phyloP scores from a whole-genome alignment of 2,888 invertebrate species.

The Xanthia togata region DNA sequence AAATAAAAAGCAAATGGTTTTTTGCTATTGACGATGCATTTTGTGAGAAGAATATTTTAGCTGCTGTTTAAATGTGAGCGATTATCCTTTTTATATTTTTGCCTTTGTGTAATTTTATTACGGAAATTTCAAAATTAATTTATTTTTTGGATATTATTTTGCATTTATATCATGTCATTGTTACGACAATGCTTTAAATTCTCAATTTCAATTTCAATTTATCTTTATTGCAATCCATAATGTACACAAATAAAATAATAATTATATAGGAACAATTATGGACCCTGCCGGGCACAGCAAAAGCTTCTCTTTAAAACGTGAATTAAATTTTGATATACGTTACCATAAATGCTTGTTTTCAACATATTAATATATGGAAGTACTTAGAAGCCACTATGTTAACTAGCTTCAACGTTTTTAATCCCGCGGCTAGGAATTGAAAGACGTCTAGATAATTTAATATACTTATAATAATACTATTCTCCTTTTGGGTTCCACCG shows the following conservation, averaged over 20 bases:
- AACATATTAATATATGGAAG: not conserved
- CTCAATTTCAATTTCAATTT: too few relatives aligned
- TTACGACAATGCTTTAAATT: not conserved
- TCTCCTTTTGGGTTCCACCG: not conserved
- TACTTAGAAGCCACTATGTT: not conserved
- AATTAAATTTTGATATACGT: not conserved
- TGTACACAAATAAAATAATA: too few relatives aligned
- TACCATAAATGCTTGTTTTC: not conserved
- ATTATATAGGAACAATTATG: too few relatives aligned
- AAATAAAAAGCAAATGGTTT: constrained; percentile 63
- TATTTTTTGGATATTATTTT: not conserved
- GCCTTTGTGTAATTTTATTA: too few relatives aligned
- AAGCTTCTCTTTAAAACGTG: not conserved
- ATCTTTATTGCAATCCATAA: too few relatives aligned
- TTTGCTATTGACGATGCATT: constrained; percentile 61
- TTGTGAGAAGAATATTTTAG: constrained; percentile 37
- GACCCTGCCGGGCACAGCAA: too few relatives aligned
- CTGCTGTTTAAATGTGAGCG: constrained; percentile 25
- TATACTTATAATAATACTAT: not conserved
- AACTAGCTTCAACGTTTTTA: not conserved
- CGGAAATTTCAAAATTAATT: too few relatives aligned
- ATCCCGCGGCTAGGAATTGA: not conserved
- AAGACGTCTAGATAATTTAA: not conserved
- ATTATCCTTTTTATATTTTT: not conserved
- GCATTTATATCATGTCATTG: not conserved